These are phyloP conservation scores for Andrena bucephala DNA, from an alignment of 2,888 invertebrate species.

Conservation along the genomic window DNA sequence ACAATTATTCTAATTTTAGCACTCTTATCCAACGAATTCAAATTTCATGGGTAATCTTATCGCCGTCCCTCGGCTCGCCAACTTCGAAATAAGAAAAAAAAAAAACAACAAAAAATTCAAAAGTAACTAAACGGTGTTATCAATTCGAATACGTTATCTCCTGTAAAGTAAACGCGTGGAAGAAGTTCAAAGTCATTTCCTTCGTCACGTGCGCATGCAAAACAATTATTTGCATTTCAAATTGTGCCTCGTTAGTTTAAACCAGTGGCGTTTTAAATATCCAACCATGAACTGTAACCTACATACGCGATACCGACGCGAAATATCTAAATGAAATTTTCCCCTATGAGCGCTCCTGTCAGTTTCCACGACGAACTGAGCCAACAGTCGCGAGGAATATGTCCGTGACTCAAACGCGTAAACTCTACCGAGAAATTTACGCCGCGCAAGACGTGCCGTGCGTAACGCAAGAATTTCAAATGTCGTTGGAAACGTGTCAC, in stretches of 20 bases:
- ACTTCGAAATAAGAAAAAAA: no score
- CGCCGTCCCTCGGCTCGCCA: no score
- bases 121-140: neutral
- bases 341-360: no score
- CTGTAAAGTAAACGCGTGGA: neutral
- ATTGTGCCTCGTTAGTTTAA: constrained; percentile 15
- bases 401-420: no score
- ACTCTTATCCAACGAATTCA: no score
- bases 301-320: neutral
- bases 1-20: no score
- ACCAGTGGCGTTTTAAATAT: constrained; percentile 16
- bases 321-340: neutral
- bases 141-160: neutral
- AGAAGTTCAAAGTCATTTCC: constrained; percentile 47
- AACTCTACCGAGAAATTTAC: neutral
- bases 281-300: constrained; percentile 3
- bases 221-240: constrained; percentile 50
- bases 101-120: neutral
- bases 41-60: no score
- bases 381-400: no score
- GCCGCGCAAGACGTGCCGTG: neutral
- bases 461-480: constrained; percentile 2
- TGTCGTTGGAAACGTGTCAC: neutral
- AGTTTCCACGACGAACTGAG: no score
- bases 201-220: constrained; percentile 21